Evolutionary conservation across 2,797 vertebrate species (phyloP), one percentile per base, ranked within the genome.

Genomic region (Lithobates sylvaticus): DNA sequence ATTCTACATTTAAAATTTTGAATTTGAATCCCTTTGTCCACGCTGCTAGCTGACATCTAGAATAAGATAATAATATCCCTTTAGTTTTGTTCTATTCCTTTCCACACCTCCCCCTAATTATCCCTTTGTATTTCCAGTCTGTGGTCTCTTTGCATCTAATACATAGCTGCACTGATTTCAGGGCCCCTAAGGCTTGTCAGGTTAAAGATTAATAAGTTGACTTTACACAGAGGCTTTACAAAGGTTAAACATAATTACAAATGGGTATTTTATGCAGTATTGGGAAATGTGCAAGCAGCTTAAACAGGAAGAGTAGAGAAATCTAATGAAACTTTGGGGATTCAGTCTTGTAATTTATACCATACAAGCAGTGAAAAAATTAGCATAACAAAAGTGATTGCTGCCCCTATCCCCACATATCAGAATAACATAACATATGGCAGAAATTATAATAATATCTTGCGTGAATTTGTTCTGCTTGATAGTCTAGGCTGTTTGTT

Each of bases 211-310:
- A 95, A 95, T 94, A 93, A 95, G 90, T 84, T 92, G 89, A 92
- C 79, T 93, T 92, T 93, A 93, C 92, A 89, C 93, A 93, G 88
- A 93, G 90, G 92, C 88, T 95, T 94, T 93, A 88, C 73, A 94
- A 95, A 95, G 93, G 94, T 95, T 94, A 94, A 91, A 91, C 88
- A 90, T 94, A 94, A 95, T 95, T 94, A 94, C 91, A 93, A 94
- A 93, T 91, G 89, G 89, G 90, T 91, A 93, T 93, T 94, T 93
- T 92, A 92, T 92, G 89, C 82, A 91, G 92, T 92, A 84, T 75
- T 91, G 92, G 85, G 90, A 93, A 90, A 92, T 92, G 75, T 91
- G 92, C 91, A 93, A 93, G 88, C 88, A 88, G 88, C 39, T 87
- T 50, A 80, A 87, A 74, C 27, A 81, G 89, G 89, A 88, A 88